Evolutionary conservation across 2,113 vertebrate species (phyloP).

Genomic region (Cebus imitator): DNA sequence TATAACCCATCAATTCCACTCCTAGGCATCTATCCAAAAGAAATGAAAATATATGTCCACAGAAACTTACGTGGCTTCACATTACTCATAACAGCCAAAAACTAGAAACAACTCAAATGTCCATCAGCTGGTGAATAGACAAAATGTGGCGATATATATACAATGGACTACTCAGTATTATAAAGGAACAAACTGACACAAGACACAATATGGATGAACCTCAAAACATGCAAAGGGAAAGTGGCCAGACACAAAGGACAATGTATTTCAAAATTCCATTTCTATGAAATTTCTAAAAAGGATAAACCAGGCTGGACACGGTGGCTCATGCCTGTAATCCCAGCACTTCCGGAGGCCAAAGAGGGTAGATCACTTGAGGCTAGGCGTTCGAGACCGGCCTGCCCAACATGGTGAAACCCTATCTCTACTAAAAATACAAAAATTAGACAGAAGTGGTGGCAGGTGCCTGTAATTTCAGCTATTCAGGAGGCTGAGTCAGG

Average conservation of each 20-base stretch:
- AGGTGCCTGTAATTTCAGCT: too few species aligned
- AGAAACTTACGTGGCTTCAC: not conserved
- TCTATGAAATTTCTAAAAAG: not conserved
- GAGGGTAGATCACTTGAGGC: too few species aligned
- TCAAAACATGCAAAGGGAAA: conserved; percentile 10
- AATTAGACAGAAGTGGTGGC: too few species aligned
- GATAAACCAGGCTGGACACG: not conserved
- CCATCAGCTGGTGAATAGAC: not conserved
- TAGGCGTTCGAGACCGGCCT: too few species aligned
- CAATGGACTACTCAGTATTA: not conserved
- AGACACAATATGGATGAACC: not conserved
- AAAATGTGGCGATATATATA: not conserved
- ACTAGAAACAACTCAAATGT: not conserved
- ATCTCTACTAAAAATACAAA: too few species aligned
- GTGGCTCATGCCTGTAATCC: too few species aligned
- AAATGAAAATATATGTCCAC: not conserved
- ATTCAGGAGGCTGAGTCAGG: too few species aligned
- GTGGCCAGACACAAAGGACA: not conserved
- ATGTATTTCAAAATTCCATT: not conserved
- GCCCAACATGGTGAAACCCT: too few species aligned
- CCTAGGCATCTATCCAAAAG: not conserved
- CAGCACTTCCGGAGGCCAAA: too few species aligned
- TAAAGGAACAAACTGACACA: not conserved
- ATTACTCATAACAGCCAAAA: not conserved
- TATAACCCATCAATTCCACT: not conserved